Conservation (phyloP, 2,113 vertebrate genomes). For the Cheirogaleus medius region DNA sequence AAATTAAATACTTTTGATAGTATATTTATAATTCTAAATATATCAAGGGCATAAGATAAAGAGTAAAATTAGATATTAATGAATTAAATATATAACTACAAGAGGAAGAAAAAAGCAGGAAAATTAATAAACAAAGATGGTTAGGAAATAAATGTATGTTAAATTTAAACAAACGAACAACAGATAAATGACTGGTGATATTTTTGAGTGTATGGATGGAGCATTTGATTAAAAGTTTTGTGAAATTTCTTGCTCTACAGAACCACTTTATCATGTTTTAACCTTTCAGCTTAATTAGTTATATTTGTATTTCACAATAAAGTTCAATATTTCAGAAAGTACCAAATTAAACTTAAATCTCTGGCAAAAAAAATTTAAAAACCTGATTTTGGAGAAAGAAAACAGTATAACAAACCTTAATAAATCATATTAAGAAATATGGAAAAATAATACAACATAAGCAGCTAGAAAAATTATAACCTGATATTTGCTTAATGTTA, state of each 20-base stretch:
- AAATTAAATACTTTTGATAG: not conserved
- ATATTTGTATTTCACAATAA: not conserved
- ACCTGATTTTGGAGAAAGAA: not conserved
- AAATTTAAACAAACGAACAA: not conserved
- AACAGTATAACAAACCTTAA: not conserved
- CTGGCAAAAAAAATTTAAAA: too few species aligned
- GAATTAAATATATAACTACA: not conserved
- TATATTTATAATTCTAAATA: not conserved
- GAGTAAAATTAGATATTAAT: not conserved
- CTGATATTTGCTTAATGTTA: not conserved
- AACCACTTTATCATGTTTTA: not conserved
- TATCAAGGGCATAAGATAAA: not conserved
- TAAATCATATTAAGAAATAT: not conserved
- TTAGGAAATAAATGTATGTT: not conserved
- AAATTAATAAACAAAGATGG: not conserved
- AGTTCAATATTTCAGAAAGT: conserved; percentile 20
- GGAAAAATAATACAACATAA: not conserved
- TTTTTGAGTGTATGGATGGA: not conserved
- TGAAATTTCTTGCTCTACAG: conserved; percentile 15
- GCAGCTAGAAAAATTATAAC: not conserved
- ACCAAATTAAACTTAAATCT: conserved; percentile 32
- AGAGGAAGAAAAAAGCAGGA: not conserved
- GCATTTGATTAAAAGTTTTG: not conserved
- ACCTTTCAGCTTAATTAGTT: not conserved
- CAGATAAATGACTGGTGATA: not conserved